Conservation (phyloP, 1,140 invertebrate species). For the Zaprionus gabonicus region DNA sequence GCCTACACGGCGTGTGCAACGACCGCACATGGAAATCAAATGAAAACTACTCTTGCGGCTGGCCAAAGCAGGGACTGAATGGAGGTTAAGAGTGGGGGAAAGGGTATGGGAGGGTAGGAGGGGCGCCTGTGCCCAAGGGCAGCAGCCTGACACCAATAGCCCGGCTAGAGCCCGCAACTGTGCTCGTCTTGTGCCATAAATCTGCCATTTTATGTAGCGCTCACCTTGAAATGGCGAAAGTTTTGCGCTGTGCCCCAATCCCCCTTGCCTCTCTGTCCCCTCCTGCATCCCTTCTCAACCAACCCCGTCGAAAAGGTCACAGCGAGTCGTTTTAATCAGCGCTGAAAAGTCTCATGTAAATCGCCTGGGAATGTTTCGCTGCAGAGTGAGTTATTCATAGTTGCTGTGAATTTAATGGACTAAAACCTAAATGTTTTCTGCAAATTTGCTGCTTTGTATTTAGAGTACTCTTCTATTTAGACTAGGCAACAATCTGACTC, state of each 20-base stretch:
- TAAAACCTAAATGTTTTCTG: neutral
- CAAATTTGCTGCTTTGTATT: too few relatives aligned
- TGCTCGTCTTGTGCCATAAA: slow-evolving; percentile 50
- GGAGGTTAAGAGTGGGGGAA: too few relatives aligned
- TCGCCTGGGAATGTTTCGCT: neutral
- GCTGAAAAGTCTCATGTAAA: slow-evolving; percentile 4
- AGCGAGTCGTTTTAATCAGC: slow-evolving; percentile 12
- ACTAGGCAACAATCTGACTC: too few relatives aligned
- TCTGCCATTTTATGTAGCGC: slow-evolving; percentile 56
- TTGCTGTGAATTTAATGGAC: neutral
- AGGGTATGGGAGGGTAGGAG: neutral
- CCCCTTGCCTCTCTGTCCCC: neutral
- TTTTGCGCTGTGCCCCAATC: neutral
- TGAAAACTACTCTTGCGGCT: slow-evolving; percentile 32
- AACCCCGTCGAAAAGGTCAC: slow-evolving; percentile 21
- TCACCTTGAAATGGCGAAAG: slow-evolving; percentile 31
- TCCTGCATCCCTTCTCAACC: neutral
- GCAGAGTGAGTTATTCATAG: neutral
- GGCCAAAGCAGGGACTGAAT: neutral
- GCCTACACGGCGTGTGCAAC: slow-evolving; percentile 31
- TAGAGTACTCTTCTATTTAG: neutral
- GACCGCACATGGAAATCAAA: slow-evolving; percentile 49
- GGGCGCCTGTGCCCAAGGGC: slow-evolving; percentile 20
- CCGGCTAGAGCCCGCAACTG: neutral
- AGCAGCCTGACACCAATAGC: slow-evolving; percentile 42